Base-by-base conservation (phyloP, 2,113 vertebrate genomes). In the Vidua macroura region DNA sequence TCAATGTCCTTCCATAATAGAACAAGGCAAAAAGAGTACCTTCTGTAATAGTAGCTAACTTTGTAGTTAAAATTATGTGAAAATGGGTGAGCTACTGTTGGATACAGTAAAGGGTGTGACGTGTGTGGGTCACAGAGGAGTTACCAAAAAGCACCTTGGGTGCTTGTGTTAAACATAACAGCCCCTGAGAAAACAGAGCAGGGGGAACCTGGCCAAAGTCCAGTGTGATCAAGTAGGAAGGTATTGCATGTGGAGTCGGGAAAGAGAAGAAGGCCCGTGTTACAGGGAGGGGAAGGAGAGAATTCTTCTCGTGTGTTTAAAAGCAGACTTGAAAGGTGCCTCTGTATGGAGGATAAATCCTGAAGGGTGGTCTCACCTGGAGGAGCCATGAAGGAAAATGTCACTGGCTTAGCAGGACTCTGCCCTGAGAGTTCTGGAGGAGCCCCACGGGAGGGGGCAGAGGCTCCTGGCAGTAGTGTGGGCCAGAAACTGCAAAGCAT, bases 231-330 rank as follows among this genome's bases (percentile, higher is more conserved):
- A 64, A 73, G 64, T 28, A 79, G 91, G 62, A 79, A 90, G 60
- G 33, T 53, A 14, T 89, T 80, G 52, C 59, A 19, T 27, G 33
- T 27, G 39, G 35, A 75, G 67, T 0, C 33, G 41, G 37, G 69
- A 33, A 62, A 46, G 59, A 30, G 68, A 43, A 41, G 53, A 43
- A 67, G 39, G 35, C 39, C 33, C 59, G 8, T 33, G 11, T 43
- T 31, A 23, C 9, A 20, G 52, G 15, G 35, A 39, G 33, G 64
- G 55, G 19, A 58, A 67, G 56, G 53, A 67, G 17, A 28, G 27
- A 55, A 49, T 52, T 52, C 30, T 46, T 73, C n/a, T 46, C 0
- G 0, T 2, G 0, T 11, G 20, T 93, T 63, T 59, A 18, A 15
- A 66, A 53, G 70, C 58, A 53, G 55, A 66, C 25, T 8, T 69